Evolutionary conservation across 2,797 vertebrate species (phyloP), one percentile per base, ranked within the genome.

Genomic region (Sebastes alutus): DNA sequence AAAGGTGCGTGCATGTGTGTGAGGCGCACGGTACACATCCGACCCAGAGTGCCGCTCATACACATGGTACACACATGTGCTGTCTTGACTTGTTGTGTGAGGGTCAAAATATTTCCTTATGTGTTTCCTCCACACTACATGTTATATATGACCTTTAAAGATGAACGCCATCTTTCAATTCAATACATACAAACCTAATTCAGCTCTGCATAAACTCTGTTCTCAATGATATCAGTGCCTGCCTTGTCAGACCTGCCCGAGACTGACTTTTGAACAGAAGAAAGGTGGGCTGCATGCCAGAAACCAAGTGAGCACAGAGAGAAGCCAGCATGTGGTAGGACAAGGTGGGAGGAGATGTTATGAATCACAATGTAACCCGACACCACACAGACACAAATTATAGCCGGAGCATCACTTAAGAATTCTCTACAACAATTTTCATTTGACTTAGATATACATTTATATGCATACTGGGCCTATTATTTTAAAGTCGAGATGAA

Each of bases 291-390:
- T 9, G 66, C 38, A 29, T 73, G 54, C 58, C 49, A 72, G 67
- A 71, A 58, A 68, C 52, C 12, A 72, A 80, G 54, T 30, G 74
- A 80, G 61, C 65, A 72, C 55, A 30, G 46, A 56, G 20, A 49
- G 52, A 70, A 29, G 58, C 38, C 77, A 68, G 78, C 55, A 61
- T 71, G 69, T 52, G 66, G 77, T 46, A 62, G 10, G 35, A 71
- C 49, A 13, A 65, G 20, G 2, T 8, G n/a, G 16, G 27, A 7
- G 23, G 11, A 11, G n/a, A 14, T 29, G 25, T 52, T 67, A 35
- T 27, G 35, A 63, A 10, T 58, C 42, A 62, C 35, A 70, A 13
- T 30, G 58, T 42, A 73, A n/a, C 7, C n/a, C 42, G 16, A 46
- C 7, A 7, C 59, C 22, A 32, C 18, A 55, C 13, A 62, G 2